These are phyloP conservation scores for Melanchra persicariae DNA, from an alignment of 2,888 invertebrate genomes.

Conservation along the genomic window DNA sequence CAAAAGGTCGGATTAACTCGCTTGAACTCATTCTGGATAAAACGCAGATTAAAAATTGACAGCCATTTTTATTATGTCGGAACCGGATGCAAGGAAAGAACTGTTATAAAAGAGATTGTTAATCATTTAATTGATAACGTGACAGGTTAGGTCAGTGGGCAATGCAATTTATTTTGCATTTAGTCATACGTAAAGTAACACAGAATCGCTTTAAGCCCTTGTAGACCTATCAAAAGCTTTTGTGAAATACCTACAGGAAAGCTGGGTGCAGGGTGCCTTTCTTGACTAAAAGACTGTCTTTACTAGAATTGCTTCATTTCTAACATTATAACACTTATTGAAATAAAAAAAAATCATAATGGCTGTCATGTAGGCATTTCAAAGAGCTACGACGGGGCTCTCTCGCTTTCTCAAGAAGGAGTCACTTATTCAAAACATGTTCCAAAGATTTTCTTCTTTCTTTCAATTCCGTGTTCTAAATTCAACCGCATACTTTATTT, in stretches of 20 bases:
- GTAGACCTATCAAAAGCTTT: not conserved
- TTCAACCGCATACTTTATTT: no score
- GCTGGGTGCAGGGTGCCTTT: no score
- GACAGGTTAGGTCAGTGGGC: constrained; percentile 34
- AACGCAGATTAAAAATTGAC: constrained; percentile 48
- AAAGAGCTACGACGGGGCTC: no score
- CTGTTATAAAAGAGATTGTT: constrained; percentile 28
- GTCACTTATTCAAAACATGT: no score
- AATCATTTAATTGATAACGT: constrained; percentile 34
- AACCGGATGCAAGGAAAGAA: constrained; percentile 62
- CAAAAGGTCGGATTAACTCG: constrained; percentile 65
- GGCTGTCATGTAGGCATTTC: not conserved
- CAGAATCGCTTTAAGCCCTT: not conserved
- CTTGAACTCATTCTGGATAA: constrained; percentile 56
- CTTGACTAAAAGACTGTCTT: no score
- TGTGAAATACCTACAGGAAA: not conserved
- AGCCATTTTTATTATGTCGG: constrained; percentile 39
- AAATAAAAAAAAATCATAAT: not conserved
- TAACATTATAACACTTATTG: not conserved
- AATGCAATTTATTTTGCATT: constrained; percentile 6
- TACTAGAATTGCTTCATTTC: not conserved
- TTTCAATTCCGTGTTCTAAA: no score
- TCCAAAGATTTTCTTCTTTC: no score
- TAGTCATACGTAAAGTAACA: not conserved
- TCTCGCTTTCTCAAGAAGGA: no score